Base-by-base conservation (phyloP, 2,113 vertebrate species). In the Jacana jacana region DNA sequence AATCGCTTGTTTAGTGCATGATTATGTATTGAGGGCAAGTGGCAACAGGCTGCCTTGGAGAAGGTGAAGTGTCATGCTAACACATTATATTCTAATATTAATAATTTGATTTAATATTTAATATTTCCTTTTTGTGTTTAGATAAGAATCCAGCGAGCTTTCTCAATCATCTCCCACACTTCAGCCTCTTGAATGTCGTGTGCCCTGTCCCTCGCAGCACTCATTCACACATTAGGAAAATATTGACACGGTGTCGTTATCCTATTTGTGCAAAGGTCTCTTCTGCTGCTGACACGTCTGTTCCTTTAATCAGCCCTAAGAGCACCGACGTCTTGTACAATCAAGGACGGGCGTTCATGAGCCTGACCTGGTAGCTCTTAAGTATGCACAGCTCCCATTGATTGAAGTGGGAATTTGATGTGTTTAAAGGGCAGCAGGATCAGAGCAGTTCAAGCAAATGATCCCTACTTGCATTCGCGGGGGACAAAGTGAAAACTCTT, bases 61-160 rank as follows among this genome's bases (percentile, higher is more conserved):
- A 77, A 87, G 91, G 75, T 76, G 80, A 88, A 81, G 87, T 90
- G 92, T 72, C 81, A 61, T 25, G 46, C 54, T 86, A 91, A 76
- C 20, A 68, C 78, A 83, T 44, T 44, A 55, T 86, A 71, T 75
- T 60, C 57, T 78, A 84, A 88, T 72, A 69, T 30, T 78, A 52
- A 75, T 84, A 64, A 76, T 81, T 81, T 57, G 33, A 55, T 93
- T 92, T 86, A 81, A 94, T 94, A 94, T 90, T 96, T 95, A 91
- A 88, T 88, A 88, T 84, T 48, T 33, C 25, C 69, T 88, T 79
- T 77, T 70, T 18, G 35, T 94, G 73, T 94, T 94, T 92, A 87
- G 40, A 87, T 54, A 96, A 94, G 88, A 87, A 65, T 52, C 79
- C 75, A 42, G 25, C 54, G 68, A 83, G 58, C 30, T 51, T 91